Evolutionary conservation across 2,888 invertebrate species (phyloP), one percentile per base, ranked within the genome.

Genomic region (Salticus scenicus): DNA sequence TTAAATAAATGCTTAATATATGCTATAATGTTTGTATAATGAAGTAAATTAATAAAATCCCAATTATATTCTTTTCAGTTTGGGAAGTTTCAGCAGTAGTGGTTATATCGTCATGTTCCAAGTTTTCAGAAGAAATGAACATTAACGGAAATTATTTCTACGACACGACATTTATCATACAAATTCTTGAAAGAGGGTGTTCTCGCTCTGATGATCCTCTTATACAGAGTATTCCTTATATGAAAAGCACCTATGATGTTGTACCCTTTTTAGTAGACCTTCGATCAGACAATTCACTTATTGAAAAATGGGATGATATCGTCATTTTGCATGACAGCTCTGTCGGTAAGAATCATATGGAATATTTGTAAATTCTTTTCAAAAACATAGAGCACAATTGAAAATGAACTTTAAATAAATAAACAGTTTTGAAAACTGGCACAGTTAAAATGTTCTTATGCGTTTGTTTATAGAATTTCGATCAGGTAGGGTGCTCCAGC

Each of bases 291-390:
- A 72, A 87, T n/a, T 76, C 80, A 71, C 66, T 81, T 1, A 31
- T 87, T n/a, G 76, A 86, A 4, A 78, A 86, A 41, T 89, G 88
- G 88, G 70, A 87, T 20, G 88, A 89, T 30, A 87, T 89, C 33
- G 72, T 79, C 28, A 63, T 89, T 37, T 64, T 89, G 12, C 82
- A 89, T 64, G 88, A 89, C 51, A 51, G 82, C 10, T 87, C 51
- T n/a, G 51, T 88, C 27, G 89, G 88, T 89, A 57, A 77, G 83
- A 27, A 33, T 24, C 17, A 24, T 37, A 37, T n/a, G n/a, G n/a
- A n/a, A n/a, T n/a, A n/a, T n/a, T n/a, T n/a, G n/a, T n/a, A n/a
- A n/a, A n/a, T n/a, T n/a, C n/a, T n/a, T n/a, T n/a, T n/a, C n/a
- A n/a, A n/a, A n/a, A n/a, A n/a, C n/a, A n/a, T n/a, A n/a, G n/a